Evolutionary conservation across 2,797 vertebrate species (phyloP), one percentile per base, ranked within the genome.

Genomic region (Coracias cyanogaster): DNA sequence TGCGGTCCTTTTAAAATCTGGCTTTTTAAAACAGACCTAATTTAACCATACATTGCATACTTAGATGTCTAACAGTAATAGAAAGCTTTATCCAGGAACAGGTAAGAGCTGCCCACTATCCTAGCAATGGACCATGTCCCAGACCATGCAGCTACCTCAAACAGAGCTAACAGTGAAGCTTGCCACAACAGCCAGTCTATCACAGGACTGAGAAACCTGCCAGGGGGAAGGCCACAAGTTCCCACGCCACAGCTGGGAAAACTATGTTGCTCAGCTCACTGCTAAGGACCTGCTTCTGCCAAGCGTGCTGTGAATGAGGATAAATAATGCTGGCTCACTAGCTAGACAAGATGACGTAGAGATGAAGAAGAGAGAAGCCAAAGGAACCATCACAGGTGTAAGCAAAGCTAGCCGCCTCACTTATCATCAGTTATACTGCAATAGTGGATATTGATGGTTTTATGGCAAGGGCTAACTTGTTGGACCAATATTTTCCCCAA

Each of bases 351-450:
- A 65, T 49, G 77, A 94, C 86, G 28, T 1, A 49, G 74, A 72
- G 43, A 64, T 3, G 26, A 88, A 48, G 82, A 70, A 82, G 70
- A 89, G 37, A 55, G 60, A 82, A 94, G 51, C 80, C 60, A 52
- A 81, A 62, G 54, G 55, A 39, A 73, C 81, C 74, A 39, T 70
- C 25, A 65, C 12, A 71, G 46, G 52, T 84, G 51, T 33, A 88
- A 93, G 89, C 86, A 86, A 78, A 86, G 82, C 61, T 86, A 90
- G 79, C 85, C 85, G 93, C 77, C 79, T 80, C 64, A 60, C 71
- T 61, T 61, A 58, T 33, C 67, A 49, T 43, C 57, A 65, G n/a
- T 67, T 78, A 61, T 25, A 45, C 25, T 65, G 37, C 73, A 93
- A 41, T 46, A 83, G 80, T 21, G 49, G 58, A 39, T 67, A 57